phyloP scores from a whole-genome alignment of 2,113 vertebrate genomes.

The Ramphastos sulfuratus region DNA sequence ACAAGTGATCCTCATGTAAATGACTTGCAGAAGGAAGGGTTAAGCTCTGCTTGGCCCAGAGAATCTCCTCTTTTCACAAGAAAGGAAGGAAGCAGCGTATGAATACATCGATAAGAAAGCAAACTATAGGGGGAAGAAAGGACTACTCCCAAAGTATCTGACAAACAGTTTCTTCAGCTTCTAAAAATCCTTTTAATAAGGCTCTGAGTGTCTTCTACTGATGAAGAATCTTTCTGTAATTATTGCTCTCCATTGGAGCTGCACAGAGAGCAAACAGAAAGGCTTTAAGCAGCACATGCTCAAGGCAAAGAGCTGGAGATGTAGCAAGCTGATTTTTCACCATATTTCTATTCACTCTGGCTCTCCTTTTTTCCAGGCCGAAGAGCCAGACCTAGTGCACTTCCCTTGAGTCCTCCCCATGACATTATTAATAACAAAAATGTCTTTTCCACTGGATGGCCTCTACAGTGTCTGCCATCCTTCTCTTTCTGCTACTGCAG shows the following conservation, averaged over 20 bases:
- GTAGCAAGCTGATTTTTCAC: background rate
- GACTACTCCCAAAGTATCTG: background rate
- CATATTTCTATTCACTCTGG: background rate
- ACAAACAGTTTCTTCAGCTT: background rate
- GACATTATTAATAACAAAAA: constrained; percentile 46
- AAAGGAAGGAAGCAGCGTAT: background rate
- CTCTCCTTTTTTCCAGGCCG: background rate
- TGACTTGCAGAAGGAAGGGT: background rate
- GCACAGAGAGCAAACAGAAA: constrained; percentile 26
- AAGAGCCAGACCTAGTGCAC: background rate
- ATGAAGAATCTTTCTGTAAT: constrained; percentile 34
- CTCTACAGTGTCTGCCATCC: background rate
- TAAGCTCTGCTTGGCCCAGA: background rate
- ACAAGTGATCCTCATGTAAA: background rate
- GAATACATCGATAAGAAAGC: background rate
- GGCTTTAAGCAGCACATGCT: background rate
- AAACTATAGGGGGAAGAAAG: background rate
- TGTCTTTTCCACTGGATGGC: constrained; percentile 2
- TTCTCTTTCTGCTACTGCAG: background rate
- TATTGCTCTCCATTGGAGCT: constrained; percentile 2
- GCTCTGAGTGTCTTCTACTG: constrained; percentile 21
- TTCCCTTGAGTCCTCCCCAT: background rate
- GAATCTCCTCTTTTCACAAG: background rate
- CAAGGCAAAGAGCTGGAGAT: constrained; percentile 12
- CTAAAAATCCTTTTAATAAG: background rate